These are phyloP conservation scores for Mionectes macconnelli DNA, from an alignment of 2,113 vertebrate genomes.

Conservation along the genomic window DNA sequence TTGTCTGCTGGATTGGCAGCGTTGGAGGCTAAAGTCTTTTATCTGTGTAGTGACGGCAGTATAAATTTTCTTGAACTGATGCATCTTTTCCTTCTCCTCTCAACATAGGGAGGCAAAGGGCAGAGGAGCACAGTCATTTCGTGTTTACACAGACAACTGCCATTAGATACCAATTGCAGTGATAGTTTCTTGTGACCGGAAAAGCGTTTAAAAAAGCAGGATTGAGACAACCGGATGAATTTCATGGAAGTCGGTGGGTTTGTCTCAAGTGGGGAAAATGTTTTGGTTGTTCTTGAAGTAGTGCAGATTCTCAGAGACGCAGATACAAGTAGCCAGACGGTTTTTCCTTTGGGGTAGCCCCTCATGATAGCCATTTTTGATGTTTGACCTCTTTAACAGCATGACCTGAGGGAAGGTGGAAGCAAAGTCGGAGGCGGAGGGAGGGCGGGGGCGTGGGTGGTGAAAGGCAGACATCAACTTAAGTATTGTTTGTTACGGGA, in stretches of 20 bases:
- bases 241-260: background rate
- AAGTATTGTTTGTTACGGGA: background rate
- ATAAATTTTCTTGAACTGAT: background rate
- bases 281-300: background rate
- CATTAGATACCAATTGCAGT: background rate
- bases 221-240: background rate
- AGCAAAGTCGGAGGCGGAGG: background rate
- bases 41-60: background rate
- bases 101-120: background rate
- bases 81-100: background rate
- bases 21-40: background rate
- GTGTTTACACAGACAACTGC: background rate
- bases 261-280: background rate
- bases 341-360: background rate
- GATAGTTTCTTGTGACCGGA: background rate
- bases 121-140: background rate
- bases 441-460: no score
- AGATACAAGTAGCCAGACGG: background rate
- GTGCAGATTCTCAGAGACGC: background rate
- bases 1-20: background rate
- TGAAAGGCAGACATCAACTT: background rate
- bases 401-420: slow-evolving; percentile 19
- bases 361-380: background rate
- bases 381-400: background rate
- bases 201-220: rapidly evolving